phyloP scores from a whole-genome alignment of 2,888 invertebrate genomes.

The Strigamia crassipes region DNA sequence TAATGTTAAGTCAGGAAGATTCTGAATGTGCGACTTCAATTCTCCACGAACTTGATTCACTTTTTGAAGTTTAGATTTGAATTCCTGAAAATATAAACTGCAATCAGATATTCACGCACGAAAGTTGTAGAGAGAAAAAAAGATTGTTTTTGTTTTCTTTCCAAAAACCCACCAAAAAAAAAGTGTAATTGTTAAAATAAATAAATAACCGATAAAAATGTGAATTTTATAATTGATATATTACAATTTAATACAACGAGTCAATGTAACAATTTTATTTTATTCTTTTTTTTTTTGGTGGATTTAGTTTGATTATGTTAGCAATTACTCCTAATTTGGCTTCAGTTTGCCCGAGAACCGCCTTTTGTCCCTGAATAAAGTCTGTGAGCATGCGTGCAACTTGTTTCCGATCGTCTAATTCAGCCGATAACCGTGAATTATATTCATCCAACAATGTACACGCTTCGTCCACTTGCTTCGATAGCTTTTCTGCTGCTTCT shows the following conservation, averaged over 20 bases:
- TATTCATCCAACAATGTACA: slow-evolving; percentile 84
- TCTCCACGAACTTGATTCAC: slow-evolving; percentile 84
- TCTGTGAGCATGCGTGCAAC: slow-evolving; percentile 84
- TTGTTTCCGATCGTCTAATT: slow-evolving; percentile 86
- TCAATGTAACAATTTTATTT: not conserved
- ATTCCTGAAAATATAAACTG: slow-evolving; percentile 71
- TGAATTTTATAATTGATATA: not conserved
- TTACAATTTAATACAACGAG: not conserved
- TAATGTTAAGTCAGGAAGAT: slow-evolving; percentile 88
- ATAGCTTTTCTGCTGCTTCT: slow-evolving; percentile 76
- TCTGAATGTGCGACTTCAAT: slow-evolving; percentile 89
- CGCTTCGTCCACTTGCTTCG: slow-evolving; percentile 84
- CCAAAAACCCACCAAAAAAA: not conserved
- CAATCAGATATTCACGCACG: slow-evolving; percentile 39
- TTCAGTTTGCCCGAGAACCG: slow-evolving; percentile 83
- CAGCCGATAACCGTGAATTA: slow-evolving; percentile 80
- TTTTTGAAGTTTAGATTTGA: slow-evolving; percentile 84
- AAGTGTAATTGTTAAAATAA: not conserved
- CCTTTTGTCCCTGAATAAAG: slow-evolving; percentile 84
- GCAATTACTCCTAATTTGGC: slow-evolving; percentile 76
- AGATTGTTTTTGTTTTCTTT: not conserved
- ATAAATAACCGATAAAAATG: slow-evolving; percentile 33
- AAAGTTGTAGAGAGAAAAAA: not conserved
- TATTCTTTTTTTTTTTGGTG: slow-evolving; percentile 19
- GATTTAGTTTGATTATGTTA: not conserved